Evolutionary conservation across 2,888 invertebrate species (phyloP).

Genomic region (Meta bourneti): DNA sequence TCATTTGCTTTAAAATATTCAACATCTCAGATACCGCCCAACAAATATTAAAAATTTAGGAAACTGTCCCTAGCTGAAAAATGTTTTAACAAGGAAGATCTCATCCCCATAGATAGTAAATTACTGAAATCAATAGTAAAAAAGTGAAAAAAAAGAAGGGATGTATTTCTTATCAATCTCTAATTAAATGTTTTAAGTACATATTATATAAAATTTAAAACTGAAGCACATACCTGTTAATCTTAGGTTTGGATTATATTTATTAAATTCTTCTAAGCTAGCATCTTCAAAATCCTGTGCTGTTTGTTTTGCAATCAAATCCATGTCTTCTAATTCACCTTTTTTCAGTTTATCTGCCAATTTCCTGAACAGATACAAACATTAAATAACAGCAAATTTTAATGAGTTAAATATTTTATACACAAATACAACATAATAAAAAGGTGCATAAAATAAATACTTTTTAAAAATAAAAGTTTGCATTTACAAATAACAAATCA

Average conservation of each 20-base stretch:
- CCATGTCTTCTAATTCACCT: constrained; percentile 83
- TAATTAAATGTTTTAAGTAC: too few species aligned
- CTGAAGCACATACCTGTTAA: constrained; percentile 83
- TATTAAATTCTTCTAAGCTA: constrained; percentile 86
- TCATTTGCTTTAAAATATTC: too few species aligned
- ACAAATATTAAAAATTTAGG: too few species aligned
- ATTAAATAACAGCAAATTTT: constrained; percentile 6
- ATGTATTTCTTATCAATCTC: too few species aligned
- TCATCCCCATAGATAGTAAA: too few species aligned
- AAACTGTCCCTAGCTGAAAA: too few species aligned
- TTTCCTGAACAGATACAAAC: constrained; percentile 81
- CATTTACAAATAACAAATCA: neutral
- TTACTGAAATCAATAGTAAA: too few species aligned
- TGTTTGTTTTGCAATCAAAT: constrained; percentile 86
- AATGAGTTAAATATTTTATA: neutral
- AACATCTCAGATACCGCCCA: too few species aligned
- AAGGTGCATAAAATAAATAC: neutral
- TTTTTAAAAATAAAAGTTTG: neutral
- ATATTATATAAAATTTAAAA: too few species aligned
- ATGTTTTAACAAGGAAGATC: too few species aligned
- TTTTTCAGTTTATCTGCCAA: constrained; percentile 85
- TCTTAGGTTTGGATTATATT: constrained; percentile 86
- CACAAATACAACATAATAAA: neutral
- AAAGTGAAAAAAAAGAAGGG: too few species aligned
- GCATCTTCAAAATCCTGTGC: constrained; percentile 92